Evolutionary conservation across 2,888 invertebrate genomes (phyloP).

Genomic region (Stenchaetothrips biformis): DNA sequence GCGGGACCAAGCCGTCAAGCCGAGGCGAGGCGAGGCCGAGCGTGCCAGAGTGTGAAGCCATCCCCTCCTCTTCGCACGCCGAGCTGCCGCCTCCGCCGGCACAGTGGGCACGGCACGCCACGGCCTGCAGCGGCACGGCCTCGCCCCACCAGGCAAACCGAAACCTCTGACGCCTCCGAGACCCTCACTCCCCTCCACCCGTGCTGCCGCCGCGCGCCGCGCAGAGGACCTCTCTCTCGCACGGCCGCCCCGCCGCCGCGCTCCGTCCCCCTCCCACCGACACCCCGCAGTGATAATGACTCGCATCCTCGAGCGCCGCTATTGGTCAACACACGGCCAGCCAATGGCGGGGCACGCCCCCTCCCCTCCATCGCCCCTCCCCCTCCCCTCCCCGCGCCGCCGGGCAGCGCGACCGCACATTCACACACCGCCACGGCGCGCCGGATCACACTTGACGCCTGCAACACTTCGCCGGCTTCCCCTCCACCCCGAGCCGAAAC

Average conservation of each 20-base stretch:
- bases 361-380: not conserved
- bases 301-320: conserved; percentile 16
- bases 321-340: conserved; percentile 22
- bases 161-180: conserved; percentile 15
- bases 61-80: conserved; percentile 23
- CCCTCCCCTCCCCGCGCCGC: not conserved
- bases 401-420: not conserved
- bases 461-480: conserved; percentile 7
- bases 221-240: not conserved
- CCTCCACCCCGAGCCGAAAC: not conserved
- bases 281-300: conserved; percentile 22
- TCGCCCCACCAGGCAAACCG: conserved; percentile 4
- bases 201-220: not conserved
- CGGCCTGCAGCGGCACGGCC: not conserved
- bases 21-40: not conserved
- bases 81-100: conserved; percentile 18
- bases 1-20: no score
- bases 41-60: conserved; percentile 17
- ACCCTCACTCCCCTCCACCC: conserved; percentile 12
- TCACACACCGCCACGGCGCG: not conserved
- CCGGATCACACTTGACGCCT: conserved; percentile 20
- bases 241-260: not conserved
- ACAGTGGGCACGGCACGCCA: not conserved
- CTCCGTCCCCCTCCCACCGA: conserved; percentile 4
- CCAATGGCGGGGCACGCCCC: conserved; percentile 21